phyloP scores from a whole-genome alignment of 2,797 vertebrate genomes.

The Coregonus suidteri region DNA sequence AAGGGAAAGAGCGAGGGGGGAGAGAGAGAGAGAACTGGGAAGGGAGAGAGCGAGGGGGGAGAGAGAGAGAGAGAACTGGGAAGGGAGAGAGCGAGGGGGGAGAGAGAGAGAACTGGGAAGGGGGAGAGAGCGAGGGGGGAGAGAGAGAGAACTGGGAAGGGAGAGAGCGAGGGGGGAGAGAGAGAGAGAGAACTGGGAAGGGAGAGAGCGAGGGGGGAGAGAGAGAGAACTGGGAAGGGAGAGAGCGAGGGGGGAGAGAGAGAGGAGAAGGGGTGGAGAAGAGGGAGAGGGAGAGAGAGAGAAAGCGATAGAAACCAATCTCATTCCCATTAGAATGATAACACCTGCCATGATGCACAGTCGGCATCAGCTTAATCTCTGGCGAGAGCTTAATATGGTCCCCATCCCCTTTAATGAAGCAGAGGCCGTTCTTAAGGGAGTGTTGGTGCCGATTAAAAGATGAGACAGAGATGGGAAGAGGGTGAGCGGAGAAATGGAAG shows the following conservation, averaged over 20 bases:
- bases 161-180: no score
- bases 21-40: neutral
- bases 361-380: constrained; percentile 24
- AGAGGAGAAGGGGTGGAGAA: neutral
- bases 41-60: no score
- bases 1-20: neutral
- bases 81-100: neutral
- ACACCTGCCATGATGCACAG: constrained; percentile 23
- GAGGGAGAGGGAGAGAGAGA: neutral
- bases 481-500: neutral
- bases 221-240: neutral
- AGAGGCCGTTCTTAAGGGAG: constrained; percentile 21
- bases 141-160: no score
- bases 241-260: neutral
- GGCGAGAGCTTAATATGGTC: constrained; percentile 20
- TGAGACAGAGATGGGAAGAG: neutral
- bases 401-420: constrained; percentile 22
- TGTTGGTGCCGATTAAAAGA: constrained; percentile 12
- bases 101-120: neutral
- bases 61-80: neutral
- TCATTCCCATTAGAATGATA: constrained; percentile 26
- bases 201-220: neutral
- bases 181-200: neutral
- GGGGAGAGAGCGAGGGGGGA: no score
- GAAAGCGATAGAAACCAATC: neutral